These are phyloP conservation scores for Danio aesculapii DNA, from an alignment of 2,797 vertebrate species.

Conservation along the genomic window DNA sequence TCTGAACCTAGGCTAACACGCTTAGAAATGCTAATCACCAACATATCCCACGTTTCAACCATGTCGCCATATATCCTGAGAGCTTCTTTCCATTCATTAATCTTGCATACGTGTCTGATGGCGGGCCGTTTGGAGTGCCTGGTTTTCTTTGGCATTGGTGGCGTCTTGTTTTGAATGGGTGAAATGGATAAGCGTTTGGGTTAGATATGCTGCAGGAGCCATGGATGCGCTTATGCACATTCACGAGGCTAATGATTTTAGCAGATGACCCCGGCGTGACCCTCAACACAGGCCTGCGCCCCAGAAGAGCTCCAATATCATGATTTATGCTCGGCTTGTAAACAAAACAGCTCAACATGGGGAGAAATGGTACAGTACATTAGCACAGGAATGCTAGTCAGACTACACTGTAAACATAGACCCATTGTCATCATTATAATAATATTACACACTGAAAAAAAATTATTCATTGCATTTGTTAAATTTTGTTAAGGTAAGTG, in stretches of 20 bases:
- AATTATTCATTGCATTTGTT: too few relatives aligned
- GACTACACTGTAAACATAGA: constrained; percentile 24
- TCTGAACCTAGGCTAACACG: constrained; percentile 68
- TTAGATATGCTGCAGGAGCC: constrained; percentile 43
- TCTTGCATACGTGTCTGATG: constrained; percentile 19
- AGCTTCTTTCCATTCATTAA: constrained; percentile 40
- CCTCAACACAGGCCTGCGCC: constrained; percentile 59
- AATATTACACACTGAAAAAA: too few relatives aligned
- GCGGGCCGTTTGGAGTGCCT: constrained; percentile 6
- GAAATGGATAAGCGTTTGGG: constrained; percentile 28
- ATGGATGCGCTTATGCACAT: constrained; percentile 65
- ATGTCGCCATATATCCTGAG: constrained; percentile 31
- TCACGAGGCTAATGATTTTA: constrained; percentile 71
- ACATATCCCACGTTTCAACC: constrained; percentile 63
- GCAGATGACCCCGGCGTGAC: constrained; percentile 80
- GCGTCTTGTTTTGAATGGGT: constrained; percentile 46
- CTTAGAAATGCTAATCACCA: constrained; percentile 69
- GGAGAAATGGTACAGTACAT: constrained; percentile 51
- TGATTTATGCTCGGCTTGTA: constrained; percentile 65
- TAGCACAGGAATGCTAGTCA: constrained; percentile 23
- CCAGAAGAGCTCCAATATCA: constrained; percentile 51
- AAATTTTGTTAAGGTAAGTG: too few relatives aligned
- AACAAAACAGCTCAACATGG: constrained; percentile 53
- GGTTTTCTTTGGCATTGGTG: constrained; percentile 37
- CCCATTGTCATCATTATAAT: constrained; percentile 4